These are phyloP conservation scores for Dipodomys merriami DNA, from an alignment of 2,113 vertebrate genomes.

Conservation along the genomic window DNA sequence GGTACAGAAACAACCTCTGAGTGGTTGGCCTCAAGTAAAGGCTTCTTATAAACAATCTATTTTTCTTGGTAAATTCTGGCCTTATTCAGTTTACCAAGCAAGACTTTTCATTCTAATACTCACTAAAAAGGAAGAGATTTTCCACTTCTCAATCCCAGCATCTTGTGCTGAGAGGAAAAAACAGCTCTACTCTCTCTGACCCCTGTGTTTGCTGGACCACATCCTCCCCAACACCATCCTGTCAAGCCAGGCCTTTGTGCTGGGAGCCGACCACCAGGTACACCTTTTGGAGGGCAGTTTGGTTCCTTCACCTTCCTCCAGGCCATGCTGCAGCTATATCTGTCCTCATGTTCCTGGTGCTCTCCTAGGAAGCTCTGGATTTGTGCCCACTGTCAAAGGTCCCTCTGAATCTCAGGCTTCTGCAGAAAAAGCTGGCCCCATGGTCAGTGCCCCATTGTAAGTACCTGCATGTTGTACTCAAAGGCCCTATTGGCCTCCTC, in stretches of 20 bases:
- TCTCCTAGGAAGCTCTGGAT: neutral
- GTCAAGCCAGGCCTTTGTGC: neutral
- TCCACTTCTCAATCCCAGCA: neutral
- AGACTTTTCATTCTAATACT: neutral
- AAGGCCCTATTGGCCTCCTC: constrained; percentile 95
- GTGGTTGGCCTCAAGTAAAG: neutral
- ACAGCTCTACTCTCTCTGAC: neutral
- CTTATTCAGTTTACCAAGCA: neutral
- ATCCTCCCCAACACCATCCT: neutral
- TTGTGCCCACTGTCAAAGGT: neutral
- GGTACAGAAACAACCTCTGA: neutral
- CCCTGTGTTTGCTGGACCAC: neutral
- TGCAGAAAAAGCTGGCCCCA: neutral
- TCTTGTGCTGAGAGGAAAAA: neutral
- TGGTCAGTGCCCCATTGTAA: neutral
- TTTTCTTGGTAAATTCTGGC: neutral
- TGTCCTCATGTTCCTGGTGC: neutral
- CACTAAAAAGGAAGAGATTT: neutral
- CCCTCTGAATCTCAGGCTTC: neutral
- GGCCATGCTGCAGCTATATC: neutral
- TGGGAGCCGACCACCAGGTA: neutral
- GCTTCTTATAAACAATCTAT: neutral
- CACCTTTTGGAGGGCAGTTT: neutral
- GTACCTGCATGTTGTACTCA: constrained; percentile 96
- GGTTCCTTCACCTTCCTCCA: neutral